Base-by-base conservation (phyloP, 35 echinoderm and acorn worm species). In the Apostichopus parvimensis region DNA sequence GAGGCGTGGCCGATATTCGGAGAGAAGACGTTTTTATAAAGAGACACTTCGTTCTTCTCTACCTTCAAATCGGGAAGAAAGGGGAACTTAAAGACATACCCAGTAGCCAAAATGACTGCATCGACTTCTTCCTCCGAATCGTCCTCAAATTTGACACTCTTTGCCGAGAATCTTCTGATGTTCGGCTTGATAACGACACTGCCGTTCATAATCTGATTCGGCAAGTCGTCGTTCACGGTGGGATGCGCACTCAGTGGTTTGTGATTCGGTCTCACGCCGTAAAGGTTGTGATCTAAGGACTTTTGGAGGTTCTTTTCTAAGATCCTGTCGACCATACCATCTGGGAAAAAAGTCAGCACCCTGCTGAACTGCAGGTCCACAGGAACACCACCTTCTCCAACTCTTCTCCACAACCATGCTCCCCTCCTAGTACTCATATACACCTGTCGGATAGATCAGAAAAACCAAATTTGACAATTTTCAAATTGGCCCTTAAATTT, bases 181-280 rank as follows among this genome's bases (percentile, higher is more conserved):
- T n/a, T n/a, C n/a, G n/a, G n/a, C n/a, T 25, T 98, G 65, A 98
- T 26, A 15, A 72, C 92, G 6, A 98, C 81, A n/a, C 75, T 57
- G 26, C 96, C 96, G 72, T 82, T 93, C 4, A 90, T 55, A 56
- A 98, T 95, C 5, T 90, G 89, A 77, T 95, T 93, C 13, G 92
- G 88, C 4, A 98, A 81, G 52, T 93, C 88, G 72, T 98, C 96
- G 56, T 94, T 95, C 15, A 98, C 96, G 20, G 94, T 92, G 0
- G 90, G 94, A 66, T 95, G 94, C 0, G 90, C 89, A 5, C 56
- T 21, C 0, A 94, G 8, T n/a, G 76, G 75, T 58, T 26, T 13
- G 57, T 95, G 92, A 4, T 82, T 55, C 79, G 96, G 96, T 89
- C 94, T 70, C 20, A 98, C 55, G 0, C 93, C 96, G 77, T 95